Base-by-base conservation (phyloP, 1,140 invertebrate species). In the Drosophila kurseongensis region DNA sequence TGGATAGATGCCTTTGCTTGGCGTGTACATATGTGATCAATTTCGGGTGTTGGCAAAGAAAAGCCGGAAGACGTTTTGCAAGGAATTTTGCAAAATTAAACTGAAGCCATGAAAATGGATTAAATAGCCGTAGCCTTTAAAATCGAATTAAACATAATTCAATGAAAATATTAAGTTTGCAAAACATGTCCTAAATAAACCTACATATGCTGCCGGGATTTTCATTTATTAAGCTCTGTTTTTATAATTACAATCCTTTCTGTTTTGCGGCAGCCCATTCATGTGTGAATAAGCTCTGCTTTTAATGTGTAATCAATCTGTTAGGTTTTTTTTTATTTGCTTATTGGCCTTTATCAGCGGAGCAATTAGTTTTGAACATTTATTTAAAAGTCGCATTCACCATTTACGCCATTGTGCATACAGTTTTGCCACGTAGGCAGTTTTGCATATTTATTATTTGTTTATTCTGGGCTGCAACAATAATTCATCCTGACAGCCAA, bases 401-500 rank as follows among this genome's bases (percentile, higher is more conserved):
- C 50, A 72, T 75, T 83, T 79, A 60, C 77, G 84, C 63, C 56
- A 75, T 63, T 65, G 65, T 69, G 80, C 80, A 80, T 72, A 68
- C 80, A 75, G 4, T 82, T 88, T 82, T 55, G 61, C 75, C 32
- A 67, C 51, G 58, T 73, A 71, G 48, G 76, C 72, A 84, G 52
- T 86, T 86, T 85, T 71, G 74, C 72, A 76, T 79, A 86, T 86
- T 86, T 89, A 84, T 84, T 89, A 84, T 80, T 84, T 89, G 79
- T 88, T 88, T 85, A 75, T 78, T 77, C 79, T 90, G 62, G 68
- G 57, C 65, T 59, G 71, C 61, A 74, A 74, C 74, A 75, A 90
- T 90, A 90, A 86, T 85, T 90, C 82, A 90, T 47, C 58, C 71
- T 76, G 88, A 77, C 80, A 83, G 79, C 88, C 82, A 90, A 90